Evolutionary conservation across 2,888 invertebrate species (phyloP).

Genomic region (Drosophila aldrichi): DNA sequence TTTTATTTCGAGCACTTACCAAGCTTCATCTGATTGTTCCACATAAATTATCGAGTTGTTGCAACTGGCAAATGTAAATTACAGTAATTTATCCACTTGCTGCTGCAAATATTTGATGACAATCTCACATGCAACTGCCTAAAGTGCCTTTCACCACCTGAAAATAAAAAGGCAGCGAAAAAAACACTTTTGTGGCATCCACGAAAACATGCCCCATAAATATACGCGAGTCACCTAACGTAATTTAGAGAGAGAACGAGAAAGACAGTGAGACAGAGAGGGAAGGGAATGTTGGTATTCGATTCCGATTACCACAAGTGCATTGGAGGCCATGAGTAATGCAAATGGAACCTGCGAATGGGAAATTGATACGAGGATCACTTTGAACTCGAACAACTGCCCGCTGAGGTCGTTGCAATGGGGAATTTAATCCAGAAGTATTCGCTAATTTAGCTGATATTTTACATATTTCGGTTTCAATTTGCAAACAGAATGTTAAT

Average conservation of each 20-base stretch:
- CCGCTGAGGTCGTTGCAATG: slow-evolving; percentile 21
- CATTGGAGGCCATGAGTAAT: slow-evolving; percentile 60
- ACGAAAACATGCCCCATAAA: slow-evolving; percentile 54
- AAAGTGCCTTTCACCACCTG: slow-evolving; percentile 49
- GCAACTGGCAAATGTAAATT: slow-evolving; percentile 40
- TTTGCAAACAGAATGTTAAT: slow-evolving; percentile 16
- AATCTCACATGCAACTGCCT: slow-evolving; percentile 55
- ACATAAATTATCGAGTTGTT: slow-evolving; percentile 46
- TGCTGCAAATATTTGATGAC: slow-evolving; percentile 51
- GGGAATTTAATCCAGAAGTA: slow-evolving; percentile 21
- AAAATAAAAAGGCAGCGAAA: slow-evolving; percentile 23
- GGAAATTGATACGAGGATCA: slow-evolving; percentile 53
- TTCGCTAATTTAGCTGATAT: slow-evolving; percentile 31
- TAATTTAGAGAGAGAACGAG: slow-evolving; percentile 22
- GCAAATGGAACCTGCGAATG: slow-evolving; percentile 53
- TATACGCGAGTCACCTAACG: slow-evolving; percentile 43
- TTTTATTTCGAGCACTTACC: slow-evolving; percentile 5
- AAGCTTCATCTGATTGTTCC: slow-evolving; percentile 31
- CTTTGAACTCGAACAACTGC: slow-evolving; percentile 42
- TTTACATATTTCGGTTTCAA: slow-evolving; percentile 18
- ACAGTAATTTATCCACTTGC: slow-evolving; percentile 34
- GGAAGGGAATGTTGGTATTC: slow-evolving; percentile 30
- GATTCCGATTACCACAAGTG: slow-evolving; percentile 42
- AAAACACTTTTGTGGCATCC: slow-evolving; percentile 62
- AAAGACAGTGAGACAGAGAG: not conserved